Percentiles rank a stretch among this genome's conserved stretches.
phyloP scores from a whole-genome alignment of 1,140 invertebrate species.

The Andricus grossulariae region DNA sequence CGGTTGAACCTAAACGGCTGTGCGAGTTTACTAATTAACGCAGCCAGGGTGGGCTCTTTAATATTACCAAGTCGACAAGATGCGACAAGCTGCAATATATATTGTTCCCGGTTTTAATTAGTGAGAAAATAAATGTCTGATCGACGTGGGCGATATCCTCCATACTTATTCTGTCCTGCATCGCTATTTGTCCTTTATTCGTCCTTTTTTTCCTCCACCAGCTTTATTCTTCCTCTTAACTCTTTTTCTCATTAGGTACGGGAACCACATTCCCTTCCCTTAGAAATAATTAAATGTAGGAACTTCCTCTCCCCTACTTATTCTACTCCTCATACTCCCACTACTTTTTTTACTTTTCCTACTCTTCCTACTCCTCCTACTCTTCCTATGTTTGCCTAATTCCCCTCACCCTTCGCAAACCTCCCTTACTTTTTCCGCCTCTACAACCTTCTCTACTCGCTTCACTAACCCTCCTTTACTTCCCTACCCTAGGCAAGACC shows the following conservation, averaged over 20 bases:
- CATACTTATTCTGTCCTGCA: background rate
- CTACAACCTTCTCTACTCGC: too few relatives aligned
- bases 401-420: too few relatives aligned
- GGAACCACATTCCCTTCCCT: too few relatives aligned
- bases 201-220: background rate
- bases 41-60: slow-evolving; percentile 58
- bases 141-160: slow-evolving; percentile 46
- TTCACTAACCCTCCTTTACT: too few relatives aligned
- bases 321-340: too few relatives aligned
- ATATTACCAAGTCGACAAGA: slow-evolving; percentile 43
- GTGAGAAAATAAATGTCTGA: slow-evolving; percentile 51
- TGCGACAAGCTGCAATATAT: slow-evolving; percentile 53
- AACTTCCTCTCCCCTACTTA: too few relatives aligned
- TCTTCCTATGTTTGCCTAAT: too few relatives aligned
- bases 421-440: too few relatives aligned
- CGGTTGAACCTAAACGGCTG: slow-evolving; percentile 55
- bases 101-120: slow-evolving; percentile 64
- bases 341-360: too few relatives aligned
- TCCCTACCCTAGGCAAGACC: too few relatives aligned
- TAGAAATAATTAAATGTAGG: too few relatives aligned
- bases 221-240: background rate
- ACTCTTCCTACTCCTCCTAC: too few relatives aligned
- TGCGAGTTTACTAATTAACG: slow-evolving; percentile 69
- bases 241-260: background rate
- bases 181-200: background rate